These are phyloP conservation scores for Anthopleura sola DNA, from an alignment of 64 coral and sea anemone genomes.

Conservation along the genomic window DNA sequence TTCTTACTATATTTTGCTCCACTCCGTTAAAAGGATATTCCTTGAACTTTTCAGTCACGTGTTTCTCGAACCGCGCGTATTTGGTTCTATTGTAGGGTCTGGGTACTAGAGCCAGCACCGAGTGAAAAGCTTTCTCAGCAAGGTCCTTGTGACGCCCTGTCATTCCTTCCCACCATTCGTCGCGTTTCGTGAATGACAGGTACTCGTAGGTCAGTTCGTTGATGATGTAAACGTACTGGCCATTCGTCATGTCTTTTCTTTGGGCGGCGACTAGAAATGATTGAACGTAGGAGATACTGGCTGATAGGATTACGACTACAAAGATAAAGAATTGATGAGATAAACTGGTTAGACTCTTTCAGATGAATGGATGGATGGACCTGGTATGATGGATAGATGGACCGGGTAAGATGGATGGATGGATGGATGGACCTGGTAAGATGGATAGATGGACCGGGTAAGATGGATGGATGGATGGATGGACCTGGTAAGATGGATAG, in stretches of 20 bases:
- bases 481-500: no score
- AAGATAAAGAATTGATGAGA: neutral
- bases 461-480: no score
- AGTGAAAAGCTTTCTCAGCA: conserved; percentile 49
- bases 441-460: no score
- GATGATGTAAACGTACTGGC: conserved; percentile 74
- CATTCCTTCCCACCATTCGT: conserved; percentile 54
- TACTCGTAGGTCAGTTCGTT: conserved; percentile 50
- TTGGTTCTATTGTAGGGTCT: conserved; percentile 38
- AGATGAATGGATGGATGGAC: no score
- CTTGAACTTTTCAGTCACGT: conserved; percentile 2
- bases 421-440: no score
- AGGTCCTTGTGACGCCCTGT: conserved; percentile 1
- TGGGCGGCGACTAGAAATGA: conserved; percentile 40
- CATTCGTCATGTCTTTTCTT: conserved; percentile 67
- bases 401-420: no score
- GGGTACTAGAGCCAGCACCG: conserved; percentile 63
- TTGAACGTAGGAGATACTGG: conserved; percentile 24
- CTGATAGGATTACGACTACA: conserved; percentile 67
- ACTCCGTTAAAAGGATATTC: neutral
- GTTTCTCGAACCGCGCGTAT: conserved; percentile 22
- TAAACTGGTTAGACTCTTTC: no score
- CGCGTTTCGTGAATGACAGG: neutral
- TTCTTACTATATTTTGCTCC: neutral
- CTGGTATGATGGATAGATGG: no score